Evolutionary conservation across 2,888 invertebrate species (phyloP), one percentile per base, ranked within the genome.

Genomic region (Sesamia inferens): DNA sequence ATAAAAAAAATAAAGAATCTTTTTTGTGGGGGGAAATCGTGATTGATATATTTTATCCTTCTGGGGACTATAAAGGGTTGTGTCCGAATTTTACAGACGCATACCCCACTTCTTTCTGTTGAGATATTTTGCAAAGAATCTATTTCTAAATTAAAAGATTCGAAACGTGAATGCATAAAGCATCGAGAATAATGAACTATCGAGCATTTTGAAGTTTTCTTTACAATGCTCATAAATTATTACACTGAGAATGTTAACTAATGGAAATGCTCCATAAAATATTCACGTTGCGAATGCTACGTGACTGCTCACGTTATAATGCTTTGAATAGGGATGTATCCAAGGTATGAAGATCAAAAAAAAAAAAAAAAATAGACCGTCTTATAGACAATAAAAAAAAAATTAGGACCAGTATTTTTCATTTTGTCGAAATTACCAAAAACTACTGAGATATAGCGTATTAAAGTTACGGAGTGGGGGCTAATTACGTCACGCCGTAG

Each of bases 131-230:
- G 11, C 13, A 54, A n/a, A n/a, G 5, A 48, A 51, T n/a, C n/a
- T n/a, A n/a, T n/a, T n/a, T n/a, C n/a, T n/a, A 54, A 64, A 47
- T 39, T 24, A 13, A 14, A 11, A n/a, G n/a, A 74, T 74, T 73
- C 24, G 24, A 65, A 75, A 57, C 42, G 19, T 75, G n/a, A 55
- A 5, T 31, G 11, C 16, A 42, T 6, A 69, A 6, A 51, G 14
- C 19, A 19, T 48, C 48, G 5, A 19, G 10, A n/a, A n/a, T n/a
- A n/a, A n/a, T n/a, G n/a, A 67, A 14, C 6, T 14, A 22, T 39
- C 6, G 1, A 19, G 10, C 13, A 14, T 47, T 16, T 31, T 11
- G n/a, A 4, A 31, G 63, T 64, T 10, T 19, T 19, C 24, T n/a
- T 0, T 39, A 1, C 8, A 48, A 22, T 24, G 14, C 39, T 66